Evolutionary conservation across 2,888 invertebrate species (phyloP).

Genomic region (Molanna angustata): DNA sequence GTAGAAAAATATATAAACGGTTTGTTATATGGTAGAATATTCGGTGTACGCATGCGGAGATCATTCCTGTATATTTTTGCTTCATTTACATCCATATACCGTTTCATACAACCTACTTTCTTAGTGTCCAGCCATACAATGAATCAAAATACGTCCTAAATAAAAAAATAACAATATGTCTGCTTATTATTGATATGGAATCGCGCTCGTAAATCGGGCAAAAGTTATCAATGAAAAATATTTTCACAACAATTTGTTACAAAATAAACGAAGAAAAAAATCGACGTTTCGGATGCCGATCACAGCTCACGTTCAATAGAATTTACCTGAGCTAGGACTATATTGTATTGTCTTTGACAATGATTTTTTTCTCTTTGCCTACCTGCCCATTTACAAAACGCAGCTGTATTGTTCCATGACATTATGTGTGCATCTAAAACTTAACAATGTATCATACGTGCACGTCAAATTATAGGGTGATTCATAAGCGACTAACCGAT

Average conservation of each 20-base stretch:
- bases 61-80: too few species aligned
- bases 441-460: conserved; percentile 2
- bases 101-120: too few species aligned
- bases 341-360: conserved; percentile 21
- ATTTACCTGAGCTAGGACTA: conserved; percentile 12
- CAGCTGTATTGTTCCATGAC: conserved; percentile 14
- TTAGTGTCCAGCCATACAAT: too few species aligned
- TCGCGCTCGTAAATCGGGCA: too few species aligned
- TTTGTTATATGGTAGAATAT: too few species aligned
- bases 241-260: not conserved
- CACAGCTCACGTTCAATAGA: not conserved
- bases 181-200: too few species aligned
- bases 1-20: too few species aligned
- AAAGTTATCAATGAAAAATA: not conserved
- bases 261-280: not conserved
- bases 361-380: conserved; percentile 20
- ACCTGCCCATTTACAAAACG: conserved; percentile 22
- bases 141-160: too few species aligned
- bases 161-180: too few species aligned
- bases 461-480: not conserved
- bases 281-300: not conserved
- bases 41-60: too few species aligned
- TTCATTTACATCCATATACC: too few species aligned
- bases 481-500: not conserved
- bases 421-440: not conserved